Conservation (phyloP, 2,113 vertebrate species). For the Campylomormyrus tamandua region DNA sequence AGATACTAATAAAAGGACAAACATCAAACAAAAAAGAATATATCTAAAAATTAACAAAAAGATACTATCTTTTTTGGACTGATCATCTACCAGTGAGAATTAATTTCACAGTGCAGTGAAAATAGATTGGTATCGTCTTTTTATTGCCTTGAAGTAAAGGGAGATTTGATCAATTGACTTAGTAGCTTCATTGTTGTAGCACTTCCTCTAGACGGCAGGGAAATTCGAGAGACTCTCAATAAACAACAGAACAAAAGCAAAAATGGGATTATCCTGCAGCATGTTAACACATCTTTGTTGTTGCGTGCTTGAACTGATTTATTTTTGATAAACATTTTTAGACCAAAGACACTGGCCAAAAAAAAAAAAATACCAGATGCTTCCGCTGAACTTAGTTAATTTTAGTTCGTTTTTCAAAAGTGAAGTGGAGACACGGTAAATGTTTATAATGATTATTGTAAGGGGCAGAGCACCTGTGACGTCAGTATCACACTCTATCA, state of each 20-base stretch:
- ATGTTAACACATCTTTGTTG: not conserved
- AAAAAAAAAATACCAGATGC: not conserved
- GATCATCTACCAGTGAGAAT: slow-evolving; percentile 12
- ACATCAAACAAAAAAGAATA: slow-evolving; percentile 18
- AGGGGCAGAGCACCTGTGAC: not conserved
- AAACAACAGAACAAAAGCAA: not conserved
- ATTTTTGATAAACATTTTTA: not conserved
- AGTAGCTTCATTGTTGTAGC: not conserved
- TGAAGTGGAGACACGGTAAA: not conserved
- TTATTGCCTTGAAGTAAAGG: slow-evolving; percentile 10
- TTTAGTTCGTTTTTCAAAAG: not conserved
- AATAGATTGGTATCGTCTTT: slow-evolving; percentile 7
- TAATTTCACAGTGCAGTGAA: slow-evolving; percentile 16
- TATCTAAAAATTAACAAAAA: slow-evolving; percentile 4
- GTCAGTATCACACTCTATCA: not conserved
- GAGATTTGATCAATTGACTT: slow-evolving; percentile 4
- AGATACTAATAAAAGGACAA: not conserved
- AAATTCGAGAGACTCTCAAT: too few relatives aligned
- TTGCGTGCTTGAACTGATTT: not conserved
- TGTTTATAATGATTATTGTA: not conserved
- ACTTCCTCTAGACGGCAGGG: not conserved
- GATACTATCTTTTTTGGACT: not conserved
- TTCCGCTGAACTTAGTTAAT: not conserved
- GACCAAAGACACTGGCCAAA: not conserved
- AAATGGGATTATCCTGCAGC: not conserved